Percentiles rank a stretch among this genome's conserved stretches.
These are phyloP conservation scores for Drosophila mayaguana DNA, from an alignment of 2,888 invertebrate genomes.

Conservation along the genomic window DNA sequence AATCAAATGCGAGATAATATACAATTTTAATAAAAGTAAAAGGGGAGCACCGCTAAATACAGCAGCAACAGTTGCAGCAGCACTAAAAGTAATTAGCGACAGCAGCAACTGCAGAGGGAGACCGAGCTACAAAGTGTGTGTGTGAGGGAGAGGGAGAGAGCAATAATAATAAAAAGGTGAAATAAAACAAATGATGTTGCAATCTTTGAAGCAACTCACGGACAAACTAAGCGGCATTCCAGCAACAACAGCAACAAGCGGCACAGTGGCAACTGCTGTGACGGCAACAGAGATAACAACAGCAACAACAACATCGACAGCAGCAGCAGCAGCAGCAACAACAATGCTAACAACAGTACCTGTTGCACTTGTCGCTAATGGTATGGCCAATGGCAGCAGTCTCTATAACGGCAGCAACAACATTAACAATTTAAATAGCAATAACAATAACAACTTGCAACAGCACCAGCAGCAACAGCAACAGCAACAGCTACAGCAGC, in stretches of 20 bases:
- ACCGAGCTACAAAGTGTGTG: slow-evolving; percentile 4
- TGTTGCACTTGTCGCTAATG: slow-evolving; percentile 77
- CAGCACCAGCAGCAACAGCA: slow-evolving; percentile 55
- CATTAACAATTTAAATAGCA: slow-evolving; percentile 80
- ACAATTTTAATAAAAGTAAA: slow-evolving; percentile 78
- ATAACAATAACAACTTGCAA: slow-evolving; percentile 66
- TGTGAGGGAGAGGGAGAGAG: slow-evolving; percentile 17
- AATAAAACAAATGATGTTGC: slow-evolving; percentile 83
- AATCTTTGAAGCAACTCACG: slow-evolving; percentile 83
- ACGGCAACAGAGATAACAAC: slow-evolving; percentile 38
- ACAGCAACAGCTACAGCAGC: slow-evolving; percentile 52
- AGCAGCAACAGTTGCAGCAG: slow-evolving; percentile 33
- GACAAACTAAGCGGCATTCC: slow-evolving; percentile 82
- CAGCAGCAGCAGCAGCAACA: slow-evolving; percentile 51
- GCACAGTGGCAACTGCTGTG: slow-evolving; percentile 24
- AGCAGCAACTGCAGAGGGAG: slow-evolving; percentile 5
- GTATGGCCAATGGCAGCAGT: slow-evolving; percentile 66
- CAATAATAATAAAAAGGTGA: slow-evolving; percentile 55
- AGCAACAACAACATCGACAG: slow-evolving; percentile 54
- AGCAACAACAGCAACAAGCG: slow-evolving; percentile 43
- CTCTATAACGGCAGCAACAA: slow-evolving; percentile 60
- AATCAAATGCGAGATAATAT: slow-evolving; percentile 64
- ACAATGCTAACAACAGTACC: slow-evolving; percentile 77
- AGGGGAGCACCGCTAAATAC: slow-evolving; percentile 71
- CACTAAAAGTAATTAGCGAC: slow-evolving; percentile 77